Evolutionary conservation across 23 tunicate genomes (phyloP).

Genomic region (Styela clava): DNA sequence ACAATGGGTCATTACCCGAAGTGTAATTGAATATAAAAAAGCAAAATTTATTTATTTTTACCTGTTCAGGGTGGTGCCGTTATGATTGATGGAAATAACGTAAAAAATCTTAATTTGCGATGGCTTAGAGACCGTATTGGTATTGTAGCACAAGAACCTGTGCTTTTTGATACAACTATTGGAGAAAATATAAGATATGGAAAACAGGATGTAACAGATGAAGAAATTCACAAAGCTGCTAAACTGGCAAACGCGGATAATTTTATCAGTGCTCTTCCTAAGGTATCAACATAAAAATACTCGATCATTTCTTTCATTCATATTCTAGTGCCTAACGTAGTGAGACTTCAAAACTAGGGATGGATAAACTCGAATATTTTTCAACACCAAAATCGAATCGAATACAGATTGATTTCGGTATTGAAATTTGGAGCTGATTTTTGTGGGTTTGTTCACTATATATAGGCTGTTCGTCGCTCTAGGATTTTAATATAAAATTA

Average conservation of each 20-base stretch:
- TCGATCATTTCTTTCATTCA: no score
- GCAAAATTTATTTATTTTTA: no score
- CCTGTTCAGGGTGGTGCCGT: slow-evolving; percentile 60
- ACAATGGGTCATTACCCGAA: no score
- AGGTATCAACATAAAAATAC: no score
- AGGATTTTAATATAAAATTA: no score
- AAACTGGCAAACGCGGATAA: slow-evolving; percentile 80
- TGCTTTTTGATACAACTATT: slow-evolving; percentile 76
- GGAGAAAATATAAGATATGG: slow-evolving; percentile 86
- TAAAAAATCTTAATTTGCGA: slow-evolving; percentile 38
- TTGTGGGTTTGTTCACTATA: no score
- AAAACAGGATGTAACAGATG: slow-evolving; percentile 66
- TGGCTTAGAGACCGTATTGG: slow-evolving; percentile 54
- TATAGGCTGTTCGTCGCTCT: no score
- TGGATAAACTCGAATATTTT: not conserved
- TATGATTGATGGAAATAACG: slow-evolving; percentile 40
- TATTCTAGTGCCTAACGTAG: no score
- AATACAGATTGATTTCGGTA: not conserved
- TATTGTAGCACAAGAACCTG: slow-evolving; percentile 88
- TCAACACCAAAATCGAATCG: not conserved
- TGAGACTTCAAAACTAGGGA: no score
- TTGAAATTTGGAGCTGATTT: no score
- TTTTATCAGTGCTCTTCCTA: slow-evolving; percentile 70
- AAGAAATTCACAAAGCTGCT: slow-evolving; percentile 71
- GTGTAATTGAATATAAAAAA: no score